phyloP scores from a whole-genome alignment of 2,888 invertebrate genomes.

The Acanthoscelides obtectus region DNA sequence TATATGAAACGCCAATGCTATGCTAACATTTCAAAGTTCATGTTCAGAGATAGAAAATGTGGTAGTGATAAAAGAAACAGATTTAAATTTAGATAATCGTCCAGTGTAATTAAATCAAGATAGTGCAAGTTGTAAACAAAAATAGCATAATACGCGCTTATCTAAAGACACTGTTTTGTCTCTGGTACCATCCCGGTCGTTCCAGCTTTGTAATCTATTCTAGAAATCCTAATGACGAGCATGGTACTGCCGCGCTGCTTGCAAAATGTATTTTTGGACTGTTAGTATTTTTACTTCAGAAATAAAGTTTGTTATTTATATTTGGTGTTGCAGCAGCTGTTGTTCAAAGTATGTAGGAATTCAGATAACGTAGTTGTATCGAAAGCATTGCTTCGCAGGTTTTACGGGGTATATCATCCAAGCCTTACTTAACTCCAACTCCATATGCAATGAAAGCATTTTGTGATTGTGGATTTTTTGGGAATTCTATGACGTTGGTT shows the following conservation, averaged over 20 bases:
- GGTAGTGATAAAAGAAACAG: neutral
- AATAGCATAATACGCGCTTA: neutral
- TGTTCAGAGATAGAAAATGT: neutral
- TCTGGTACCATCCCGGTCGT: neutral
- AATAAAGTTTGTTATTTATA: neutral
- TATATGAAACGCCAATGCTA: neutral
- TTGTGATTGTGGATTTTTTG: too few species aligned
- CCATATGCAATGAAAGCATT: too few species aligned
- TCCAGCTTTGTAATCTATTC: neutral
- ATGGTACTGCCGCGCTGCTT: neutral
- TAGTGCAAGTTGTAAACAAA: neutral
- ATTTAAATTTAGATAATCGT: neutral
- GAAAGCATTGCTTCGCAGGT: too few species aligned
- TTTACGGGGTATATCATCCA: too few species aligned
- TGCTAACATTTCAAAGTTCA: neutral
- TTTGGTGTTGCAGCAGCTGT: too few species aligned
- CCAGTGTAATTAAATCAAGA: neutral
- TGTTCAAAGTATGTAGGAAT: too few species aligned
- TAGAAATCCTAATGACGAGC: neutral
- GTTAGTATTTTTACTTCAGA: neutral
- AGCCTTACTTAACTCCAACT: too few species aligned
- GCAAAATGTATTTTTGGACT: neutral
- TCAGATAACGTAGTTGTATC: too few species aligned
- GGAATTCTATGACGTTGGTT: too few species aligned
- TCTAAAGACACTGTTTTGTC: neutral